Evolutionary conservation across 1,140 invertebrate genomes (phyloP), one percentile per base, ranked within the genome.

Genomic region (Drosophila nikananu): DNA sequence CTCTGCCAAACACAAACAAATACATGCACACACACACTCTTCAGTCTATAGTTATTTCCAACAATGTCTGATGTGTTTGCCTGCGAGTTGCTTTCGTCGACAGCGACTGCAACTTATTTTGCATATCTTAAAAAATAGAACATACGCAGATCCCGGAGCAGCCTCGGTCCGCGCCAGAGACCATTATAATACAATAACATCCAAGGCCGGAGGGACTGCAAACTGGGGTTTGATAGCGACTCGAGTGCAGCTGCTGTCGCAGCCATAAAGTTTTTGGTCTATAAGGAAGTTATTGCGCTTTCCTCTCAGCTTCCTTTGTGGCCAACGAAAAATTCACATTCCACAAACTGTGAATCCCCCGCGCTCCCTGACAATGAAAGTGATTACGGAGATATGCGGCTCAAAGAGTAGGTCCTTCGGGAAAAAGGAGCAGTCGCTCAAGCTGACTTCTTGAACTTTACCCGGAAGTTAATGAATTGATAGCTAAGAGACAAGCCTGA

Each of bases 81-180:
- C 59, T 75, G 68, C 51, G 27, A 64, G 76, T 63, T 58, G 55
- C 54, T 59, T 74, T 55, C 63, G 51, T 59, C 21, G 42, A 59
- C 67, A 72, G 70, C 65, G 79, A 86, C 70, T 87, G 77, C 84
- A 89, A 87, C 77, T 89, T 89, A 84, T 81, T 89, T 83, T 77
- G 77, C 84, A 87, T 87, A 87, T 89, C 81, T 84, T 89, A 64
- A 81, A 74, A 84, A 87, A 89, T 81, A 64, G 73, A 80, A 77
- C 83, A 83, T 80, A 80, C 83, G 80, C 83, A 84, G 62, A 63
- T 60, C 41, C 54, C 25, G 39, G 3, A 39, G 55, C 74, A 77
- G 42, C 37, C 67, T 30, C 49, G 42, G 42, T 57, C 67, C 54
- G 60, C 63, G 23, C 67, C 68, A 75, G 70, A 84, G 77, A 62